Evolutionary conservation across 2,888 invertebrate species (phyloP).

Genomic region (Drosophila mulleri): DNA sequence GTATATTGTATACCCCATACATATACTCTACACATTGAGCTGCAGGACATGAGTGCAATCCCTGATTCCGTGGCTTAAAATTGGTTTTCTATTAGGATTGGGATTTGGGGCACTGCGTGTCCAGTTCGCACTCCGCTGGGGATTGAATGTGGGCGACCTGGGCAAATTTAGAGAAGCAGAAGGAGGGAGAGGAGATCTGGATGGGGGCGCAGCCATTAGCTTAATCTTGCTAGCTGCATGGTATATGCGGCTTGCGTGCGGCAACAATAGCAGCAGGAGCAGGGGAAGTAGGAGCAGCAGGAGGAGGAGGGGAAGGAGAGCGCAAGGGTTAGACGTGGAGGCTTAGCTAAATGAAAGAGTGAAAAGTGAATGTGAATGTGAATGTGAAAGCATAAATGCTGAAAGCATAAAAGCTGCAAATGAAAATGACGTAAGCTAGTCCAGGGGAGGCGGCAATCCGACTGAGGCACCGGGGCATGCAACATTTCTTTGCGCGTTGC

Average conservation of each 20-base stretch:
- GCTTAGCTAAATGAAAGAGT: slow-evolving; percentile 2
- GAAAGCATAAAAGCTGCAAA: slow-evolving; percentile 1
- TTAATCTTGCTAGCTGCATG: background rate
- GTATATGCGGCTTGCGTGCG: slow-evolving; percentile 2
- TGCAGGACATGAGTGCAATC: background rate
- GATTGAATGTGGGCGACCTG: background rate
- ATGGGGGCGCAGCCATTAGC: background rate
- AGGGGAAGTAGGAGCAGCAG: background rate
- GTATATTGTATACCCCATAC: no score
- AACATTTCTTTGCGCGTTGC: slow-evolving; percentile 1
- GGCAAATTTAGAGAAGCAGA: no score
- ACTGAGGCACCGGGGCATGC: slow-evolving; percentile 7
- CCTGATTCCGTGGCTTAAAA: background rate
- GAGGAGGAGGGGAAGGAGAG: background rate
- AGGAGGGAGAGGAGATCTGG: background rate
- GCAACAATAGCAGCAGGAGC: background rate
- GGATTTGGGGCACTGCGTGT: slow-evolving; percentile 10
- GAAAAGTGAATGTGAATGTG: slow-evolving; percentile 3
- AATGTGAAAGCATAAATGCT: slow-evolving; percentile 6
- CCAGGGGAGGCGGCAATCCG: background rate
- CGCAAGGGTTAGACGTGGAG: background rate
- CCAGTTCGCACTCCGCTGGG: background rate
- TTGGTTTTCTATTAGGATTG: background rate
- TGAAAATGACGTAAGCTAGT: background rate
- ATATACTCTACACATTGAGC: no score